Evolutionary conservation across 2,888 invertebrate species (phyloP).

Genomic region (Rugalucina vietnamica): DNA sequence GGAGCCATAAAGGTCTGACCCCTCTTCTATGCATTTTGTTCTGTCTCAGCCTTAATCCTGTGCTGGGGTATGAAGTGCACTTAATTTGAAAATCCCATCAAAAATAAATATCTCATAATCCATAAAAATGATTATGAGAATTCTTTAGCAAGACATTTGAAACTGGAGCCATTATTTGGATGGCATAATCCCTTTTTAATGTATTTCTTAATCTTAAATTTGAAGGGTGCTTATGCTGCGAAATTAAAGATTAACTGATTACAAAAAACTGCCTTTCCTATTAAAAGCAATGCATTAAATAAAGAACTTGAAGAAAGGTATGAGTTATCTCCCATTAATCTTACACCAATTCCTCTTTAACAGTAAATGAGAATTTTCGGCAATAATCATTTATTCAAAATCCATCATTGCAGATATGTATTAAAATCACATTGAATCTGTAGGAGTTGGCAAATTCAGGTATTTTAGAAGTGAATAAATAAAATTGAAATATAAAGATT

Average conservation of each 20-base stretch:
- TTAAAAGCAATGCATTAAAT: not conserved
- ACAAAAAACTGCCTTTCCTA: not conserved
- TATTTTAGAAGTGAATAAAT: constrained; percentile 1
- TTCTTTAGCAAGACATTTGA: not conserved
- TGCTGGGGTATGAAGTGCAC: not conserved
- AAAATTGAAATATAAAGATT: not conserved
- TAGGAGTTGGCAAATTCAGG: not conserved
- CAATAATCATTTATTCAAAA: not conserved
- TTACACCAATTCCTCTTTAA: not conserved
- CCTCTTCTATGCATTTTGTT: too few relatives aligned
- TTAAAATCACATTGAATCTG: not conserved
- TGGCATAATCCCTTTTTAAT: not conserved
- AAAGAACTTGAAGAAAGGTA: not conserved
- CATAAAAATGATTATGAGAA: constrained; percentile 26
- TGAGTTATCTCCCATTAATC: not conserved
- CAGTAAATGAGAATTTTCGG: not conserved
- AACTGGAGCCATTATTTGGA: not conserved
- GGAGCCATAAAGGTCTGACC: too few relatives aligned
- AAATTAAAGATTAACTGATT: not conserved
- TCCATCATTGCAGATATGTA: not conserved
- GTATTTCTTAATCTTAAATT: not conserved
- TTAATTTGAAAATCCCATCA: constrained; percentile 9
- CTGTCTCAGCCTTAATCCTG: not conserved
- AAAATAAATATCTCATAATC: constrained; percentile 33
- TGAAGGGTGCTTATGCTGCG: not conserved